Conservation (phyloP, 2,797 vertebrate species). For the Darevskia nairensis region DNA sequence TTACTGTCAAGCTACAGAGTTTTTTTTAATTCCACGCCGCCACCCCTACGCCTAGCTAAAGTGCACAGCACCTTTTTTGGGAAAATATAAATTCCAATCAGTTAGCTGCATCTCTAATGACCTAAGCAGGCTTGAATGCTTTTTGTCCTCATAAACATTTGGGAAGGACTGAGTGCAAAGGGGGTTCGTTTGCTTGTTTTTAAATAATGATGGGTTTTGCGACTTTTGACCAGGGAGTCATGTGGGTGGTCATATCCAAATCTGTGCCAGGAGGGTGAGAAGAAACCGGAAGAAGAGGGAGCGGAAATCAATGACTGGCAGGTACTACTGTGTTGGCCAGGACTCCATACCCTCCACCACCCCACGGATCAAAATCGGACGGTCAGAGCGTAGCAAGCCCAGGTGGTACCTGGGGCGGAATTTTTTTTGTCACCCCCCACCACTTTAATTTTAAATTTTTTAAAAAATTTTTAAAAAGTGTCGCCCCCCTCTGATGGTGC, state of each 20-base stretch:
- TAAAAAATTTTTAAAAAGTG: no score
- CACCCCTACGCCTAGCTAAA: slow-evolving; percentile 32
- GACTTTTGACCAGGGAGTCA: not conserved
- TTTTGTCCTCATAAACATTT: slow-evolving; percentile 40
- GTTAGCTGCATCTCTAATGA: slow-evolving; percentile 39
- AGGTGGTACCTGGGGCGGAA: no score
- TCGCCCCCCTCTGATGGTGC: no score
- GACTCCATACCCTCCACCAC: no score
- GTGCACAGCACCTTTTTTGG: slow-evolving; percentile 37
- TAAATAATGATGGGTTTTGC: no score
- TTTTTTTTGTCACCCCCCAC: no score
- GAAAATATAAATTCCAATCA: slow-evolving; percentile 55
- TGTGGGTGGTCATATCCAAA: not conserved
- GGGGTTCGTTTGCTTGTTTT: not conserved
- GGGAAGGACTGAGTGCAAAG: slow-evolving; percentile 23
- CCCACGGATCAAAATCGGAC: no score
- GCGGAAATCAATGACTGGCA: not conserved
- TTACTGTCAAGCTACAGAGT: slow-evolving; percentile 42
- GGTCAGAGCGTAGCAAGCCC: no score
- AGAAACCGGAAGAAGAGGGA: not conserved
- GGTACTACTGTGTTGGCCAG: not conserved
- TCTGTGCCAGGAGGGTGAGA: not conserved
- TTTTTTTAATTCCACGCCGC: slow-evolving; percentile 46
- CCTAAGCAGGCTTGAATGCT: slow-evolving; percentile 13
- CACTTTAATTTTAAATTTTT: no score